These are phyloP conservation scores for Piscicola geometra DNA, from an alignment of 2,888 invertebrate species.

Conservation along the genomic window DNA sequence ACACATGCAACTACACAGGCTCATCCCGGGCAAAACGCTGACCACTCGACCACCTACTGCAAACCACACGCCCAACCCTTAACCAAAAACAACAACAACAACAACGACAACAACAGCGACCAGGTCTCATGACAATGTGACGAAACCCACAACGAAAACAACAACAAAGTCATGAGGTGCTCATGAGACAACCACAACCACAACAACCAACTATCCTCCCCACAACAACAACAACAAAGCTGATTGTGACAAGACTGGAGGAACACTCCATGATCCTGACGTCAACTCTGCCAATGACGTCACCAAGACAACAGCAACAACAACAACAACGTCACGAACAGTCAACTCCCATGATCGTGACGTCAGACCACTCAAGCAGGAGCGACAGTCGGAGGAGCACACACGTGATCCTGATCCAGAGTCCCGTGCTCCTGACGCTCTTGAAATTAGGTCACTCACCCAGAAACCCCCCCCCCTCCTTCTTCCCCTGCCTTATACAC, in stretches of 20 bases:
- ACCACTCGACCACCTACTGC: not conserved
- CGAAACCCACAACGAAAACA: not conserved
- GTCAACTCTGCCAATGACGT: not conserved
- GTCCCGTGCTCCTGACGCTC: not conserved
- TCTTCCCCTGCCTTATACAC: no score
- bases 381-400: no score
- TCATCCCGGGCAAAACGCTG: not conserved
- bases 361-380: no score
- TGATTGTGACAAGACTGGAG: not conserved
- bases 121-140: not conserved
- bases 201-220: not conserved
- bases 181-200: not conserved
- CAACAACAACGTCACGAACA: not conserved
- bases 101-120: no score
- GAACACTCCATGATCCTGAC: not conserved
- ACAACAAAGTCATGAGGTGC: not conserved
- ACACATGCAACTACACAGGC: not conserved
- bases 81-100: not conserved
- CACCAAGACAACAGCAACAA: conserved; percentile 2
- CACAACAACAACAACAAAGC: not conserved
- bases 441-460: not conserved
- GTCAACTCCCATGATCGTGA: no score
- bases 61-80: conserved; percentile 8
- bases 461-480: not conserved
- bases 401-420: not conserved